A percentile compares a stretch with the other conserved stretches of the same genome.
phyloP scores from a whole-genome alignment of 2,888 invertebrate species.

The Drosophila stalkeri region DNA sequence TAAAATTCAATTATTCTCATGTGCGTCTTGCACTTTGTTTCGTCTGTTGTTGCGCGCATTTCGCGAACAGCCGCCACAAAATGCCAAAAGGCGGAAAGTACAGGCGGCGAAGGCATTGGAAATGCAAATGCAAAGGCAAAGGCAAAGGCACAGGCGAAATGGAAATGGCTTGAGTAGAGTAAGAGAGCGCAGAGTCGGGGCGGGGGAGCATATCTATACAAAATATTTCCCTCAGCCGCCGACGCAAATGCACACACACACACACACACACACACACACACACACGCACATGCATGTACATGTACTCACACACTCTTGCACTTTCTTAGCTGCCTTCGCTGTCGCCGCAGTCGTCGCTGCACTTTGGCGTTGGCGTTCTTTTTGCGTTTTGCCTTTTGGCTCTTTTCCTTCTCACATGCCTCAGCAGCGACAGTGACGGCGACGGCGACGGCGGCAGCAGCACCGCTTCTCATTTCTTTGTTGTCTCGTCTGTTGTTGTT shows the following conservation, averaged over 20 bases:
- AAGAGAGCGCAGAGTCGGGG: not conserved
- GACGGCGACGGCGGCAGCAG: conserved; percentile 9
- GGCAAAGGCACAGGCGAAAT: conserved; percentile 27
- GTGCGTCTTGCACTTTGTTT: conserved; percentile 83
- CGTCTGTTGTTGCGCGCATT: conserved; percentile 82
- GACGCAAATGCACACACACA: conserved; percentile 53
- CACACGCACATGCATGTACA: conserved; percentile 9
- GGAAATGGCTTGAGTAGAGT: conserved; percentile 10
- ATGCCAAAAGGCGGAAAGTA: conserved; percentile 75
- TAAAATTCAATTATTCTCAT: conserved; percentile 85
- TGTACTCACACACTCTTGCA: conserved; percentile 40
- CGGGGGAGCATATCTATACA: conserved; percentile 41
- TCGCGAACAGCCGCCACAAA: conserved; percentile 74
- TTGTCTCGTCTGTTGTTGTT: conserved; percentile 69
- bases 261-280: not conserved
- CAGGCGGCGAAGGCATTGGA: conserved; percentile 63
- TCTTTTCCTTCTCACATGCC: conserved; percentile 50
- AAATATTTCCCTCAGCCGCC: conserved; percentile 64
- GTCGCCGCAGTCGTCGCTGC: conserved; percentile 56
- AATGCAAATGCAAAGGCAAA: conserved; percentile 42
- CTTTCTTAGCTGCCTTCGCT: conserved; percentile 65
- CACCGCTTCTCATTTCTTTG: conserved; percentile 68
- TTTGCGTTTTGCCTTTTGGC: conserved; percentile 70
- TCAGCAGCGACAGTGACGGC: conserved; percentile 15
- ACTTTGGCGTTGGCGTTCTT: conserved; percentile 79